A percentile compares a stretch with the other conserved stretches of the same genome.
Evolutionary conservation across 2,797 vertebrate species (phyloP).

Genomic region (Pteropus rufus): DNA sequence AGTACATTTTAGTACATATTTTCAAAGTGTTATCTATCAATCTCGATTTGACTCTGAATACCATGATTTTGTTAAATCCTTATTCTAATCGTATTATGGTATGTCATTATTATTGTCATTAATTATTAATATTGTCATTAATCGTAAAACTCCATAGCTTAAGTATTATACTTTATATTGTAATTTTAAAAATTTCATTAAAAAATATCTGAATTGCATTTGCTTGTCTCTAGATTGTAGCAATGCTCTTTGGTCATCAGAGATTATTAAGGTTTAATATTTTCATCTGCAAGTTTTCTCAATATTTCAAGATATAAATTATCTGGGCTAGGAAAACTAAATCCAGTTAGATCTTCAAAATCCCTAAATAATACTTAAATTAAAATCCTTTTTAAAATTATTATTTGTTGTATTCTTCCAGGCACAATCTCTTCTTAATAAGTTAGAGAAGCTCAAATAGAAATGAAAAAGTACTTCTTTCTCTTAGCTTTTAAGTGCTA

Average conservation of each 20-base stretch:
- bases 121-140: background rate
- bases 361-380: background rate
- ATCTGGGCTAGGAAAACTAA: background rate
- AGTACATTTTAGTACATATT: background rate
- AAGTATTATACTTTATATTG: background rate
- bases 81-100: background rate
- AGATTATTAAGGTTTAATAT: background rate
- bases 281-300: background rate
- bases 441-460: background rate
- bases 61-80: background rate
- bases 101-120: background rate
- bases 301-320: background rate
- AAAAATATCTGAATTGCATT: background rate
- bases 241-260: background rate
- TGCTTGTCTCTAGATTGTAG: background rate
- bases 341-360: background rate
- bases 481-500: background rate
- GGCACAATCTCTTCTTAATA: background rate
- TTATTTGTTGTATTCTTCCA: background rate
- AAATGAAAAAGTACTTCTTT: background rate
- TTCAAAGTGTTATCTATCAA: background rate
- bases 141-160: background rate
- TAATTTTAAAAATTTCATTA: background rate
- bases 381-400: background rate
- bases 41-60: background rate